Base-by-base conservation (phyloP, 1,140 invertebrate species). In the Megathymus violae region DNA sequence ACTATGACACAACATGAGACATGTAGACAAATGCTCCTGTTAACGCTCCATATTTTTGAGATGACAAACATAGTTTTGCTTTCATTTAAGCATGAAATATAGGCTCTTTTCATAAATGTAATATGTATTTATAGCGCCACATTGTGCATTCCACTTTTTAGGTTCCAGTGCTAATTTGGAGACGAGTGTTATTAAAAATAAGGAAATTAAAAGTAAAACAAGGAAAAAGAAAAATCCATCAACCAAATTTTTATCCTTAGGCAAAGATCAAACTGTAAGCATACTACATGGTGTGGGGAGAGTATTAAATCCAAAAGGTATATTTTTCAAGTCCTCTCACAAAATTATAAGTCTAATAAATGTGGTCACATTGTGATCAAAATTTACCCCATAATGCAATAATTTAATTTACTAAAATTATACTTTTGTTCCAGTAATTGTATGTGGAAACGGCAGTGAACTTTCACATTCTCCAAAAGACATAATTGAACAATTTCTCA, bases 281-380 rank as follows among this genome's bases (percentile, higher is more conserved):
- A 92, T 96, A 61, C 91, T 96, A 71, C 95, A 96, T 88, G 94
- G 94, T 0, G 88, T 96, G 5, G 95, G 95, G n/a, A 91, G 94
- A 76, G 94, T 96, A 2, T 92, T 95, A 15, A 95, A 96, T 92
- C 95, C 95, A 14, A 96, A 96, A 93, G 92, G 94, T 93, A 83
- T 60, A 31, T 60, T 19, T 46, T 13, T 46, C 50, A 46, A 22
- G n/a, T n/a, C n/a, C n/a, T n/a, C n/a, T n/a, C n/a, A n/a, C n/a
- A n/a, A n/a, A n/a, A n/a, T n/a, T n/a, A n/a, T n/a, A n/a, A n/a
- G n/a, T n/a, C n/a, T n/a, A n/a, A n/a, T n/a, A n/a, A n/a, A n/a
- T n/a, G n/a, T n/a, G n/a, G n/a, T n/a, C n/a, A n/a, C n/a, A n/a
- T n/a, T n/a, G n/a, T n/a, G n/a, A n/a, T n/a, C n/a, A n/a, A n/a